A percentile compares a stretch with the other conserved stretches of the same genome.
phyloP scores from a whole-genome alignment of 1,140 invertebrate species.

The Lepidotrigona ventralis region DNA sequence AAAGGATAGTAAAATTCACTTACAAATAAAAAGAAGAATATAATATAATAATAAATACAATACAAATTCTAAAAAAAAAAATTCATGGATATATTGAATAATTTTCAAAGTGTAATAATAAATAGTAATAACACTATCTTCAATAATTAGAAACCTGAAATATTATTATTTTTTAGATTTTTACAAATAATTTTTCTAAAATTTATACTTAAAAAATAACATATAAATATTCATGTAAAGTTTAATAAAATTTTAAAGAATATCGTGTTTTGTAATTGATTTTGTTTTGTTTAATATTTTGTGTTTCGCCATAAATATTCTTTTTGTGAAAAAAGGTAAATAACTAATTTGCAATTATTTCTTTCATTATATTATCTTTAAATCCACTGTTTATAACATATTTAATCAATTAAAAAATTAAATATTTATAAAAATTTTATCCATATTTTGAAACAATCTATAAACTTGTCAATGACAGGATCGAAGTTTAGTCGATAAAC shows the following conservation, averaged over 20 bases:
- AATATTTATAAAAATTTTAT: not conserved
- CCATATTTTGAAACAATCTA: conserved; percentile 15
- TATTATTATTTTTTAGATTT: not conserved
- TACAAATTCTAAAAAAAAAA: not conserved
- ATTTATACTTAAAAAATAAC: not conserved
- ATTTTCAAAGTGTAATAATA: not conserved
- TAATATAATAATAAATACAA: too few species aligned
- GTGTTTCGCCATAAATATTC: not conserved
- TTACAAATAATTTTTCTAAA: not conserved
- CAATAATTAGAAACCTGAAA: not conserved
- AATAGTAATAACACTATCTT: not conserved
- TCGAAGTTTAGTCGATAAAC: conserved; percentile 34
- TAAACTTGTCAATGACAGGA: conserved; percentile 39
- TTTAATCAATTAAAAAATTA: not conserved
- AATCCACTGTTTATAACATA: not conserved
- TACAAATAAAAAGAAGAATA: too few species aligned
- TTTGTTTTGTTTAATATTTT: not conserved
- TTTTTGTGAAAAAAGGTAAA: not conserved
- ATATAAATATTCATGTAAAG: not conserved
- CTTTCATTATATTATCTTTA: not conserved
- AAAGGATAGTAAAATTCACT: too few species aligned
- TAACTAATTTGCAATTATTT: not conserved
- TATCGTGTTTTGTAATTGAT: not conserved
- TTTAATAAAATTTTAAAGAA: not conserved
- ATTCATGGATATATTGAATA: not conserved